These are phyloP conservation scores for Fistularia commersonii DNA, from an alignment of 2,797 vertebrate species.

Conservation along the genomic window DNA sequence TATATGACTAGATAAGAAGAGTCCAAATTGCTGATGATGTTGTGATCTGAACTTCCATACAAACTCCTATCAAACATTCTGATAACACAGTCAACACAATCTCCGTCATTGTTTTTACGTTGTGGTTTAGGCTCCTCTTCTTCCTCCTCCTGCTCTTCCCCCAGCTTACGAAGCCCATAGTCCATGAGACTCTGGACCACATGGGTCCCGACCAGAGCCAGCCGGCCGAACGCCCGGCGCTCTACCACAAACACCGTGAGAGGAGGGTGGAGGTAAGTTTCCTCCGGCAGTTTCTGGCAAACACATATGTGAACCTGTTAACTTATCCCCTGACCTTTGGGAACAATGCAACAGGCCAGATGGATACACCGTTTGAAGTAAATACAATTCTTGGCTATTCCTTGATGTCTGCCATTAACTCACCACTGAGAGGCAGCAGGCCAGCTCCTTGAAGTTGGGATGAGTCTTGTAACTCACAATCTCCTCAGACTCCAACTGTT, in stretches of 20 bases:
- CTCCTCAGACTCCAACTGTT: conserved; percentile 87
- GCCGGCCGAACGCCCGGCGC: conserved; percentile 83
- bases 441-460: conserved; percentile 87
- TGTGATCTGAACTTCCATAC: no score
- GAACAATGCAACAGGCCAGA: background rate
- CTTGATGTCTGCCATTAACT: conserved; percentile 43
- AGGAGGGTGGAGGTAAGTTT: conserved; percentile 89
- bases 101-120: conserved; percentile 20
- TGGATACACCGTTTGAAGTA: background rate
- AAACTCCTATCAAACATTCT: background rate
- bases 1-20: no score
- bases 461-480: conserved; percentile 79
- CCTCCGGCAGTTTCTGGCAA: conserved; percentile 86
- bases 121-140: conserved; percentile 62
- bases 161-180: conserved; percentile 75
- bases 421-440: conserved; percentile 87
- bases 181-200: conserved; percentile 83
- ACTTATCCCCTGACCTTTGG: background rate
- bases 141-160: conserved; percentile 72
- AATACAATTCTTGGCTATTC: no score
- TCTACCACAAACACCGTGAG: conserved; percentile 90
- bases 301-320: background rate
- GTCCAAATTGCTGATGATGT: no score
- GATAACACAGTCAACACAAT: background rate
- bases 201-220: conserved; percentile 85